phyloP scores from a whole-genome alignment of 1,140 invertebrate genomes.

The Lepidostoma basale region DNA sequence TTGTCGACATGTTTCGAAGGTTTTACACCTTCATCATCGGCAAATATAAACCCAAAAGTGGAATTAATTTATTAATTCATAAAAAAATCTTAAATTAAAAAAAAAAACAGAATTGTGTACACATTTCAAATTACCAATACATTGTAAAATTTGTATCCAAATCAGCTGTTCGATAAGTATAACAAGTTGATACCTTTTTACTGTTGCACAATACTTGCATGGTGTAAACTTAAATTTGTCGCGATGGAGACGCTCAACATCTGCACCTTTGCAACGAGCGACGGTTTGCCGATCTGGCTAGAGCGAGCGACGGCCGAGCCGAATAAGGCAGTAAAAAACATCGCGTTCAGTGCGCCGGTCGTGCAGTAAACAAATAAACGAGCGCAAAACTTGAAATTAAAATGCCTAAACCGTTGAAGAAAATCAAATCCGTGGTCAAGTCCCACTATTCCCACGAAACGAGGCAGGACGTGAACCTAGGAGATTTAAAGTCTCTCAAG shows the following conservation, averaged over 20 bases:
- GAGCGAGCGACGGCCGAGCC: background rate
- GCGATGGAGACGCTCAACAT: background rate
- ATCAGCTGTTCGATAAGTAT: too few species aligned
- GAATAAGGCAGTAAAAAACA: background rate
- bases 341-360: background rate
- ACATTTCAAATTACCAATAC: too few species aligned
- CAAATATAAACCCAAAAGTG: too few species aligned
- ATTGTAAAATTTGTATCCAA: too few species aligned
- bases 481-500: slow-evolving; percentile 55
- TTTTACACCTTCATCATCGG: too few species aligned
- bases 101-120: too few species aligned
- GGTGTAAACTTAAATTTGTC: background rate
- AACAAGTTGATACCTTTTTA: too few species aligned
- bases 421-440: slow-evolving; percentile 57
- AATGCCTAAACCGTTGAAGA: slow-evolving; percentile 57
- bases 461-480: slow-evolving; percentile 58
- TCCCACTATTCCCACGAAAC: slow-evolving; percentile 59
- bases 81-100: too few species aligned
- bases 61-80: too few species aligned
- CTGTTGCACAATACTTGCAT: too few species aligned
- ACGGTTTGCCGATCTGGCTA: background rate
- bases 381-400: slow-evolving; percentile 29
- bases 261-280: slow-evolving; percentile 11
- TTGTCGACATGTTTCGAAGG: too few species aligned
- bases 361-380: background rate